Evolutionary conservation across 2,888 invertebrate genomes (phyloP), one percentile per base, ranked within the genome.

Genomic region (Pachliopta kotzebuea): DNA sequence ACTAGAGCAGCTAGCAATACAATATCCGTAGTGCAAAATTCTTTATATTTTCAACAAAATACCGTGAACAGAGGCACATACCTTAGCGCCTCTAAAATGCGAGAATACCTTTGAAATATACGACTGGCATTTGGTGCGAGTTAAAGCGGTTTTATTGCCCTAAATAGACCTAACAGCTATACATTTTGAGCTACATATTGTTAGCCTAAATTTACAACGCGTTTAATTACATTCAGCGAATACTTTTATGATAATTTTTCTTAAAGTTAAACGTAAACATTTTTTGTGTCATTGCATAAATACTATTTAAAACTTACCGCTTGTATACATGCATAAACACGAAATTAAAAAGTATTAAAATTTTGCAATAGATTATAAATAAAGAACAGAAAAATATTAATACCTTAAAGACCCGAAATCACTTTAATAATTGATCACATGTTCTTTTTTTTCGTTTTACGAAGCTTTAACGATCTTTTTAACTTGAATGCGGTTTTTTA

Each of bases 21-120:
- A 53, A 65, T 65, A 61, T 65, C 45, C 45, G 53, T 4, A 65
- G 60, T 54, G 31, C 21, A 58, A 65, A 66, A 31, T 67, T 60
- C 65, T 65, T 69, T 69, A 67, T 63, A 67, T 68, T 68, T 60
- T 60, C 60, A 65, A 64, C 63, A 57, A 69, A 68, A 68, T 65
- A 68, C 69, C 64, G 52, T 60, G 63, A 67, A 67, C 60, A 67
- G 45, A 52, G 59, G 56, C 52, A 66, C 60, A 67, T 63, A 65
- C 64, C 65, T 63, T 63, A 60, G 62, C 61, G 67, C 66, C 67
- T 67, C 63, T 64, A 64, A 70, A 72, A 69, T 69, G 61, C 66
- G 37, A 37, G 61, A 58, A 65, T 65, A 65, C 65, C 57, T 60
- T 61, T 61, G 53, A 61, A 61, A 65, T 61, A 61, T 45, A 60